These are phyloP conservation scores for Diaperis boleti DNA, from an alignment of 2,888 invertebrate species.

Conservation along the genomic window DNA sequence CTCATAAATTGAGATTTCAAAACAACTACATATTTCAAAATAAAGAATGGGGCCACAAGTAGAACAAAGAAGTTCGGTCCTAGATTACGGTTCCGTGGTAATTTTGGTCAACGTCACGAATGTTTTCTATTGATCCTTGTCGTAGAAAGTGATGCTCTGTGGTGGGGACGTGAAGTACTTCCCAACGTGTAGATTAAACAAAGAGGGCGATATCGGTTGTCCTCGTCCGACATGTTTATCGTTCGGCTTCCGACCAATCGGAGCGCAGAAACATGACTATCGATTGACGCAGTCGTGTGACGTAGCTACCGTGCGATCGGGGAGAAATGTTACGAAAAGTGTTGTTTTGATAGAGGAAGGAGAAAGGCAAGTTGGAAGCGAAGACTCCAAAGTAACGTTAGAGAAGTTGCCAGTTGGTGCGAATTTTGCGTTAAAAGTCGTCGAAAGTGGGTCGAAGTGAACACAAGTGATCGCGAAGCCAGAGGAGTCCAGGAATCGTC, in stretches of 20 bases:
- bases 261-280: not conserved
- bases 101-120: conserved; percentile 29
- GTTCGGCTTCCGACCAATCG: conserved; percentile 24
- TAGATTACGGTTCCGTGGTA: conserved; percentile 7
- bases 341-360: conserved; percentile 39
- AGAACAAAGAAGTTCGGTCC: conserved; percentile 9
- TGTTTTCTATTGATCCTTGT: conserved; percentile 35
- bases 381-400: conserved; percentile 7
- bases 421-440: conserved; percentile 35
- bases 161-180: conserved; percentile 18
- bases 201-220: not conserved
- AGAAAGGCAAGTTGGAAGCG: conserved; percentile 32
- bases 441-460: conserved; percentile 53
- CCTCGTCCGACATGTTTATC: conserved; percentile 2
- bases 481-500: conserved; percentile 21
- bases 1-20: no score
- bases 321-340: conserved; percentile 16
- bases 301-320: conserved; percentile 27
- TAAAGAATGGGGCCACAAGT: not conserved
- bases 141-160: conserved; percentile 22
- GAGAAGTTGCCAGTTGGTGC: conserved; percentile 10
- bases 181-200: not conserved
- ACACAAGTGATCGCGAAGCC: conserved; percentile 30
- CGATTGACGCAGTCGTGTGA: conserved; percentile 42
- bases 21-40: not conserved